phyloP scores from a whole-genome alignment of 2,113 vertebrate genomes.

The Micronycteris hirsuta region DNA sequence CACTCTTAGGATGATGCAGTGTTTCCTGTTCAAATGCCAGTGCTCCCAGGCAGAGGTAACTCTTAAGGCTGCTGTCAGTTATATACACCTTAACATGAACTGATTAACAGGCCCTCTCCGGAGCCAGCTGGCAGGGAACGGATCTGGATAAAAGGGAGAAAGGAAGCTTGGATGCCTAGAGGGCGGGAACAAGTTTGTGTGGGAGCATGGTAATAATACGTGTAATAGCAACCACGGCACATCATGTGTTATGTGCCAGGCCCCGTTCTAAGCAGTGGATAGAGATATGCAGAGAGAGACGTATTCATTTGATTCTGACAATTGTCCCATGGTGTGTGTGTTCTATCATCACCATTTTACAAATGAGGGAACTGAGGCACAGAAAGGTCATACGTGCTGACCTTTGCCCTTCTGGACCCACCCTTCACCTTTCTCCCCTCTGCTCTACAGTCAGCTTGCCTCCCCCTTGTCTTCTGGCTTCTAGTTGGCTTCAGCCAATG shows the following conservation, averaged over 20 bases:
- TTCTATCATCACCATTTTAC: background rate
- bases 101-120: background rate
- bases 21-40: background rate
- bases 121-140: background rate
- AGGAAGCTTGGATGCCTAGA: background rate
- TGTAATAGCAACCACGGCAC: accelerated
- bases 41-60: background rate
- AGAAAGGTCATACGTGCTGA: background rate
- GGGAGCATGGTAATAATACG: background rate
- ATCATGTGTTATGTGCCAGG: background rate
- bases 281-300: background rate
- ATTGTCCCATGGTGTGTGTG: accelerated
- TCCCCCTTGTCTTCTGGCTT: background rate
- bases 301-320: background rate
- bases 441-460: background rate
- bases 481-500: background rate
- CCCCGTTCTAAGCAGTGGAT: background rate
- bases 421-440: background rate
- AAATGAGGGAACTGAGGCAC: background rate
- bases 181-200: background rate
- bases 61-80: background rate
- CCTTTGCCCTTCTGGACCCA: background rate
- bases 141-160: background rate
- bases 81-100: background rate
- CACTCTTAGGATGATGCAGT: background rate